Evolutionary conservation across 2,113 vertebrate species (phyloP).

Genomic region (rat (Rattus norvegicus)): DNA sequence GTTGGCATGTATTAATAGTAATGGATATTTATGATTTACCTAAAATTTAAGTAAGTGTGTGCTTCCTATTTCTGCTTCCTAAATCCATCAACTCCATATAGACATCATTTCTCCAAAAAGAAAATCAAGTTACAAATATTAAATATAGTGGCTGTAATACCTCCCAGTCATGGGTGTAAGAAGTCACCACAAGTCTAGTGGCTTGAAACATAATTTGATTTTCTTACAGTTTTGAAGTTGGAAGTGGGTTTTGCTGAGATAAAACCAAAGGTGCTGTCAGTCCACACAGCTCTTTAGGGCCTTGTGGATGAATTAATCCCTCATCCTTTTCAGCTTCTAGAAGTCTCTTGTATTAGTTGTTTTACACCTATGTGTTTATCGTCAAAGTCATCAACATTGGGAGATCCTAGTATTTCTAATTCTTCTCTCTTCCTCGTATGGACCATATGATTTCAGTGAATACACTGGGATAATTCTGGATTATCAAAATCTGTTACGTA

Average conservation of each 20-base stretch:
- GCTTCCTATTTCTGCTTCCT: background rate
- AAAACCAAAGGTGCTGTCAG: background rate
- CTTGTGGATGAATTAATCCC: background rate
- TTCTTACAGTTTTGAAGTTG: background rate
- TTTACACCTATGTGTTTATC: background rate
- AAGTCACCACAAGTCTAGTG: background rate
- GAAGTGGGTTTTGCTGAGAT: background rate
- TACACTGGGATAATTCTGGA: background rate
- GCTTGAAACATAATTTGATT: background rate
- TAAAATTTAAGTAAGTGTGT: background rate
- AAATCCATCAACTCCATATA: background rate
- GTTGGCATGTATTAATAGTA: background rate
- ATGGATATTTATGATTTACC: background rate
- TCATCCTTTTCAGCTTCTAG: background rate
- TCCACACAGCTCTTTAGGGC: background rate
- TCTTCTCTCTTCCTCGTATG: background rate
- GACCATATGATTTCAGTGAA: background rate
- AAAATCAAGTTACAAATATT: background rate
- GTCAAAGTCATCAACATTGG: background rate
- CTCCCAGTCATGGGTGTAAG: background rate
- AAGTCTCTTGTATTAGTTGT: background rate
- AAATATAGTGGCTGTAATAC: background rate
- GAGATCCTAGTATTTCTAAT: background rate
- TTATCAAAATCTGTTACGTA: background rate
- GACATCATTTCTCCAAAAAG: background rate